Conservation (phyloP, 2,888 invertebrate species). For the Eupithecia pulchellata region DNA sequence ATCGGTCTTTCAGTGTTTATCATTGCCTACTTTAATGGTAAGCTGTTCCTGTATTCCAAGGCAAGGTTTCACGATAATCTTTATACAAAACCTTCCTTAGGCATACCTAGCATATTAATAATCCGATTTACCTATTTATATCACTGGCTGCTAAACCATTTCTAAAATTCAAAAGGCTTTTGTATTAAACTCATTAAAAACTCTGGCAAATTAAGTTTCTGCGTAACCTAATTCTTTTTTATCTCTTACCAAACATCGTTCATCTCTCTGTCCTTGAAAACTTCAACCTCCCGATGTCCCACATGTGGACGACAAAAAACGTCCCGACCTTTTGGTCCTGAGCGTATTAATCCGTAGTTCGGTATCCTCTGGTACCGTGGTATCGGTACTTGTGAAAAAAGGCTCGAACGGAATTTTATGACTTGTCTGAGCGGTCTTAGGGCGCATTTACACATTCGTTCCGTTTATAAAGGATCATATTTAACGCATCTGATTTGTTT, state of each 20-base stretch:
- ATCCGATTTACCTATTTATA: neutral
- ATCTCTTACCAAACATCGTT: neutral
- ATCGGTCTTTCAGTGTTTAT: slow-evolving; percentile 1
- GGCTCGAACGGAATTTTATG: slow-evolving; percentile 82
- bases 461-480: neutral
- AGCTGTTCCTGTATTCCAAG: neutral
- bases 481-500: neutral
- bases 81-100: neutral
- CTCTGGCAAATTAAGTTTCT: neutral
- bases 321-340: slow-evolving; percentile 78
- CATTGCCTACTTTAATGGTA: neutral
- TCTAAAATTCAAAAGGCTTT: neutral
- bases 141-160: neutral
- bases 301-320: slow-evolving; percentile 71
- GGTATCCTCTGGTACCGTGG: slow-evolving; percentile 59
- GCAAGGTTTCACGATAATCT: neutral
- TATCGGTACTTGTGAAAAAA: slow-evolving; percentile 81
- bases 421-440: slow-evolving; percentile 32
- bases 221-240: neutral
- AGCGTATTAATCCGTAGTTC: neutral
- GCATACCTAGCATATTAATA: neutral
- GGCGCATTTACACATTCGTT: neutral
- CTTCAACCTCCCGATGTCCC: slow-evolving; percentile 35
- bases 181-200: neutral
- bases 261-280: neutral